Conservation (phyloP, 2,797 vertebrate species). For the Fistularia tabacaria region DNA sequence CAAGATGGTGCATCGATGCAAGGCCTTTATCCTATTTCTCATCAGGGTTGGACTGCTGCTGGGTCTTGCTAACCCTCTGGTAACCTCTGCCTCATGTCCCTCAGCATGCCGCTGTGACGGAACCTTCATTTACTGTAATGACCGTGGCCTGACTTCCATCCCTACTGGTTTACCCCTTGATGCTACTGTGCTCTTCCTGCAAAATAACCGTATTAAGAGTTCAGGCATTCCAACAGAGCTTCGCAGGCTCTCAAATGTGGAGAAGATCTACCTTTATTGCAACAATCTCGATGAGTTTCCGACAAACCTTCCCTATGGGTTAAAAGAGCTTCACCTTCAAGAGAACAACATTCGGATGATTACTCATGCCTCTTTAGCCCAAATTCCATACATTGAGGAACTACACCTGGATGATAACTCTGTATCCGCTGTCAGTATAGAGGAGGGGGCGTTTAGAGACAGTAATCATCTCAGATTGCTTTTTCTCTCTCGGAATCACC, state of each 20-base stretch:
- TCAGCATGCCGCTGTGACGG: conserved; percentile 92
- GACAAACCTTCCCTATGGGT: conserved; percentile 91
- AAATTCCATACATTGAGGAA: conserved; percentile 97
- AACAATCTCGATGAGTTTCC: conserved; percentile 99
- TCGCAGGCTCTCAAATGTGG: conserved; percentile 86
- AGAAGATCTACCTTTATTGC: conserved; percentile 98
- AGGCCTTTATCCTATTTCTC: conserved; percentile 90
- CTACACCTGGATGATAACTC: conserved; percentile 99
- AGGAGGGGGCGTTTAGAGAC: conserved; percentile 96
- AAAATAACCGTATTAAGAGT: conserved; percentile 99
- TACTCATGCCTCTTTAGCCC: conserved; percentile 90
- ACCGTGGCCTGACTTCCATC: conserved; percentile 96
- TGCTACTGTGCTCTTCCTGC: conserved; percentile 97
- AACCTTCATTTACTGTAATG: conserved; percentile 99
- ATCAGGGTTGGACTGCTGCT: conserved; percentile 91
- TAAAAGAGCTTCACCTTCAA: conserved; percentile 98
- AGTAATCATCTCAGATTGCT: conserved; percentile 94
- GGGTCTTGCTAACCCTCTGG: conserved; percentile 84
- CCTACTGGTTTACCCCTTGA: conserved; percentile 93
- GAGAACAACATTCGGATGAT: conserved; percentile 99
- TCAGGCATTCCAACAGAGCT: conserved; percentile 94
- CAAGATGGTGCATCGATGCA: conserved; percentile 91
- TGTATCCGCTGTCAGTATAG: conserved; percentile 96
- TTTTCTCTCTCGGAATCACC: conserved; percentile 97
- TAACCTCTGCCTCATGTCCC: conserved; percentile 91